Percentiles rank a stretch among this genome's conserved stretches.
These are phyloP conservation scores for Saimiri boliviensis DNA, from an alignment of 2,113 vertebrate species.

Conservation along the genomic window DNA sequence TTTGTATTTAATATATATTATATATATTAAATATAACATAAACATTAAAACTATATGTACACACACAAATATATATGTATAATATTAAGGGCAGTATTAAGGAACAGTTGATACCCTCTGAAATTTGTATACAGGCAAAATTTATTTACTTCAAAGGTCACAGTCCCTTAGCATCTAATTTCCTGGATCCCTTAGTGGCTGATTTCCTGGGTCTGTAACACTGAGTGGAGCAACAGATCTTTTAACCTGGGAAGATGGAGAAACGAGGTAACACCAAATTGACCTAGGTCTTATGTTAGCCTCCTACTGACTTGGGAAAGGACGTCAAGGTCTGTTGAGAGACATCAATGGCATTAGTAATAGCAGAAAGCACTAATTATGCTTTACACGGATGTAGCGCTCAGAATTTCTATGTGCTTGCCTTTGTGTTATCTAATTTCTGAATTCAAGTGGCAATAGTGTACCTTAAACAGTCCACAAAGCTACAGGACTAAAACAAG, in stretches of 20 bases:
- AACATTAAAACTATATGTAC: neutral
- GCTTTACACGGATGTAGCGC: neutral
- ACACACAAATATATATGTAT: neutral
- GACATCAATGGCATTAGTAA: neutral
- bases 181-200: neutral
- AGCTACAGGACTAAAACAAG: neutral
- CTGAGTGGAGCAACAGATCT: neutral
- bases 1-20: neutral
- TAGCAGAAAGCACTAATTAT: neutral
- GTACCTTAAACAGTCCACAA: neutral
- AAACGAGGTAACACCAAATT: neutral
- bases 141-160: neutral
- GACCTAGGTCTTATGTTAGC: neutral
- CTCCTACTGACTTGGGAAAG: neutral
- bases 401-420: neutral
- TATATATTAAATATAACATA: neutral
- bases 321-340: neutral
- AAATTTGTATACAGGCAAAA: neutral
- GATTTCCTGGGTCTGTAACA: neutral
- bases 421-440: slow-evolving; percentile 10
- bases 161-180: neutral
- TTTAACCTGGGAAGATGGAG: neutral
- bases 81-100: neutral
- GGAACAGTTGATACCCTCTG: neutral
- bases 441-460: neutral